A percentile compares a stretch with the other conserved stretches of the same genome.
Conservation (phyloP, 92 coral and sea anemone genomes). For the Siderastrea radians region DNA sequence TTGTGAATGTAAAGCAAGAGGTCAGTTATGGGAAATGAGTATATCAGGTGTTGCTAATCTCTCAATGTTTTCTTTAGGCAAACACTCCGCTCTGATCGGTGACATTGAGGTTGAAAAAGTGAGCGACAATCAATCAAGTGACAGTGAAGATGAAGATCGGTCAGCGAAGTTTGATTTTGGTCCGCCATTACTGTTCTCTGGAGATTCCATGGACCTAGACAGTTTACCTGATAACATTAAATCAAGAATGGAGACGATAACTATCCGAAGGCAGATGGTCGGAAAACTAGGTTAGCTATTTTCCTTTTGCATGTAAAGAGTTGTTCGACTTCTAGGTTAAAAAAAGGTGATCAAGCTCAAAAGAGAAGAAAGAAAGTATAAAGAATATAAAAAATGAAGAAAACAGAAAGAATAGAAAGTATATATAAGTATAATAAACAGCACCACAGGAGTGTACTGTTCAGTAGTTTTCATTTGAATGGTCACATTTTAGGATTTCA, state of each 20-base stretch:
- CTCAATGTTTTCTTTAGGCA: background rate
- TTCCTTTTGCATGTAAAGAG: background rate
- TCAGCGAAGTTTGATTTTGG: slow-evolving; percentile 92
- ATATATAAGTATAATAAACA: too few species aligned
- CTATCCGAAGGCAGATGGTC: slow-evolving; percentile 89
- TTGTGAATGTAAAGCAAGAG: too few species aligned
- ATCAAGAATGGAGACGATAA: slow-evolving; percentile 85
- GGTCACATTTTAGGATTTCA: too few species aligned
- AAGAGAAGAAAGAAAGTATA: background rate
- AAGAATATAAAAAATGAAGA: too few species aligned
- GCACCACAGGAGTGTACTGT: too few species aligned
- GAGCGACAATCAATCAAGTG: slow-evolving; percentile 57
- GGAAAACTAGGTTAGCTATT: slow-evolving; percentile 92
- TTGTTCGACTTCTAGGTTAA: background rate
- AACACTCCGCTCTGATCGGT: slow-evolving; percentile 8
- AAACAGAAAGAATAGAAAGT: too few species aligned
- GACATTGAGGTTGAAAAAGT: slow-evolving; percentile 49
- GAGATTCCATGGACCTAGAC: slow-evolving; percentile 90
- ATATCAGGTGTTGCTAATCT: background rate
- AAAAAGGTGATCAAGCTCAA: background rate
- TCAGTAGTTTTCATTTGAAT: too few species aligned
- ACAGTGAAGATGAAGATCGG: slow-evolving; percentile 54
- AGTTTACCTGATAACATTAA: slow-evolving; percentile 84
- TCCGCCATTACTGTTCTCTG: slow-evolving; percentile 88
- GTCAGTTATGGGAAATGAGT: too few species aligned